Base-by-base conservation (phyloP, 1,140 invertebrate species). In the Drosophila tristis region DNA sequence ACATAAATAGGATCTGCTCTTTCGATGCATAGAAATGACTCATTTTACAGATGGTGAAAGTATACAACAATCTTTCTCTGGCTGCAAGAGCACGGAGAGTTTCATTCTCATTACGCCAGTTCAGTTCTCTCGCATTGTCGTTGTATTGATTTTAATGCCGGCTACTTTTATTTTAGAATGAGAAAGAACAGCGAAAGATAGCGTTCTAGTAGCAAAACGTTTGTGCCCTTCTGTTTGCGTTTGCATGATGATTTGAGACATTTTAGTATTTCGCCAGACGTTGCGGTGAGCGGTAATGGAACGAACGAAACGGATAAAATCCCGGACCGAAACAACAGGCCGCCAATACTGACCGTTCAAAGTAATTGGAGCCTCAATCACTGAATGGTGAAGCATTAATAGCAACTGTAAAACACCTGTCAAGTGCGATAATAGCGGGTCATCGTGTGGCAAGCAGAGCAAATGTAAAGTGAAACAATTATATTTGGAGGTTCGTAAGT, bases 211-310 rank as follows among this genome's bases (percentile, higher is more conserved):
- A 57, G 43, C 23, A 7, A 29, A 39, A 39, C 11, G 35, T 39
- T 29, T 49, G 44, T 51, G 62, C 49, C 47, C 42, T 56, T 80
- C 57, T 67, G 51, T 48, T 25, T 57, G 43, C 60, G 60, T 70
- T 74, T 61, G 51, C 26, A 8, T 39, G 56, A 47, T 56, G 43
- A 51, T 68, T 81, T 70, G 50, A 65, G 45, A 66, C 20, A 58
- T 55, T 64, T 87, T 50, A 86, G 82, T 86, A 56, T 68, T 58
- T 57, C 70, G 74, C 26, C 74, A 71, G 60, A 61, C 78, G 49
- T 71, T 61, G 71, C 39, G 44, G 23, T 53, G 80, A 55, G 50
- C 56, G 74, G 82, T 78, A 35, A 59, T 62, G 54, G 43, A 61
- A 62, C 62, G 31, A 61, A 42, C 9, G 26, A 25, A 16, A 5